phyloP scores from a whole-genome alignment of 2,888 invertebrate species.

The Rhorus exstirpatorius region DNA sequence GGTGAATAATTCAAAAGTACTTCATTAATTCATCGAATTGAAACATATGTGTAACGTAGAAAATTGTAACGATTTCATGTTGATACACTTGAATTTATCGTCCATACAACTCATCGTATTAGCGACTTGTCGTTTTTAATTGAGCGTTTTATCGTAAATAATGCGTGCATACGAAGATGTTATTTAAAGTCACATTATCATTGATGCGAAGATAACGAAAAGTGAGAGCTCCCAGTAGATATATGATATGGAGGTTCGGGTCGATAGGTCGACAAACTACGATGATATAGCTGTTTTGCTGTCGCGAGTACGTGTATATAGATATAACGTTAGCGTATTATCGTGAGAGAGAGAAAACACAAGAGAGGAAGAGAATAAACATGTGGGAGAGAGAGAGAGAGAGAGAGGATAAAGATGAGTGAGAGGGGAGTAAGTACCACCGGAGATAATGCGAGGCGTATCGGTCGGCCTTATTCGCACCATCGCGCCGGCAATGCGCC shows the following conservation, averaged over 20 bases:
- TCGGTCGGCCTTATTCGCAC: conserved; percentile 74
- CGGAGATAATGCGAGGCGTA: conserved; percentile 69
- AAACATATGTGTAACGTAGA: not conserved
- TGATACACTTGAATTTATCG: no score
- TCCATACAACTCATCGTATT: no score
- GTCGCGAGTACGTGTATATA: conserved; percentile 39
- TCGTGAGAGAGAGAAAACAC: conserved; percentile 19
- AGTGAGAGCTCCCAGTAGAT: conserved; percentile 73
- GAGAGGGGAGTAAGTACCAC: conserved; percentile 55
- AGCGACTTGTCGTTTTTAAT: not conserved
- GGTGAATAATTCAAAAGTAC: no score
- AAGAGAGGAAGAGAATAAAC: conserved; percentile 56
- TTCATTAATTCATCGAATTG: not conserved
- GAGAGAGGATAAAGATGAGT: conserved; percentile 37
- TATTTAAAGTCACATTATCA: conserved; percentile 33
- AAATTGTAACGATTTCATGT: no score
- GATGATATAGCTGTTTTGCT: conserved; percentile 52
- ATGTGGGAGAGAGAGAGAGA: conserved; percentile 54
- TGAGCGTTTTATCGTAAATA: conserved; percentile 6
- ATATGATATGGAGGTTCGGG: conserved; percentile 54
- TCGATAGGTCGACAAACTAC: conserved; percentile 69
- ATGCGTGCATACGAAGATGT: conserved; percentile 22
- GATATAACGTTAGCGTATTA: conserved; percentile 1
- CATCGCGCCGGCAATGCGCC: conserved; percentile 67
- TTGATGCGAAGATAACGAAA: conserved; percentile 34